A percentile compares a stretch with the other conserved stretches of the same genome.
Conservation (phyloP, 1,140 invertebrate species). For the Diachasmimorpha longicaudata region DNA sequence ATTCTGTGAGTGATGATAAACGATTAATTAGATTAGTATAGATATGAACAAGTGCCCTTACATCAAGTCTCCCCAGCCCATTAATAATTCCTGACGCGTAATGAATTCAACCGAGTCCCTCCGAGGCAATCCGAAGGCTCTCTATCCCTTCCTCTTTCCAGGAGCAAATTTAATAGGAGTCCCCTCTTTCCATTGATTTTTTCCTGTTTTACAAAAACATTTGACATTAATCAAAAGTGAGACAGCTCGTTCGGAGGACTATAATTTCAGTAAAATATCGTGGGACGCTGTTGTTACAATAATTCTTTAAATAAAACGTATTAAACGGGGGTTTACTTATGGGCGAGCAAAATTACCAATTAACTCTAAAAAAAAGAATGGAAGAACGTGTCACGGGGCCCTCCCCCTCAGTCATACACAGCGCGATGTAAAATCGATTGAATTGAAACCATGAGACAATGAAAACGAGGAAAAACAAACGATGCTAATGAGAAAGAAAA, state of each 20-base stretch:
- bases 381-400: not conserved
- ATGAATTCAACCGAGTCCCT: not conserved
- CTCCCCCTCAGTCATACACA: not conserved
- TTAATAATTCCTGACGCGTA: not conserved
- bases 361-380: not conserved
- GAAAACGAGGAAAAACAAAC: not conserved
- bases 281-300: not conserved
- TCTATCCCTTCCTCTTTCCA: not conserved
- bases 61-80: slow-evolving; percentile 28
- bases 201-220: too few species aligned
- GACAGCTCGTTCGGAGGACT: not conserved
- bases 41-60: slow-evolving; percentile 47
- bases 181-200: too few species aligned
- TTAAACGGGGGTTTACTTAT: not conserved
- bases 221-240: not conserved
- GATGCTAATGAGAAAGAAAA: slow-evolving; percentile 24
- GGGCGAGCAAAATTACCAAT: slow-evolving; percentile 3
- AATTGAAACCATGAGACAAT: not conserved
- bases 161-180: not conserved
- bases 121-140: not conserved
- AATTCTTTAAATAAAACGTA: not conserved
- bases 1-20: slow-evolving; percentile 23
- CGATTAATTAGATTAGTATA: slow-evolving; percentile 35
- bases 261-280: not conserved
- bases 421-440: slow-evolving; percentile 16